Percentiles rank a stretch among this genome's conserved stretches.
These are phyloP conservation scores for Pseudorhombus dupliciocellatus DNA, from an alignment of 2,113 vertebrate species.

Conservation along the genomic window DNA sequence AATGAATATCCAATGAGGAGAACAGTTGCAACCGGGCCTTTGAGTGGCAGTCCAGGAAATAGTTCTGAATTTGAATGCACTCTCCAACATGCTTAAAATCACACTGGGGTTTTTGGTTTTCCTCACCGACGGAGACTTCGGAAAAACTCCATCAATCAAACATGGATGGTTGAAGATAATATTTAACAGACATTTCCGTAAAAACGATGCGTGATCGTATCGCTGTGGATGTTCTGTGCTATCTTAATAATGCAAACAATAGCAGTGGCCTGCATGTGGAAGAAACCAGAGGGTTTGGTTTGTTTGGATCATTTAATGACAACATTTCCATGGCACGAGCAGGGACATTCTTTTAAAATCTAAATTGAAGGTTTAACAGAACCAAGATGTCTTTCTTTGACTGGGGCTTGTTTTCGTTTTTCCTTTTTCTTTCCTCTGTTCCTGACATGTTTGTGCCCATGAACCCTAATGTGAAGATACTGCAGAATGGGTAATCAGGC, in stretches of 20 bases:
- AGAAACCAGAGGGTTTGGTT: constrained; percentile 1
- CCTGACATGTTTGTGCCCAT: not conserved
- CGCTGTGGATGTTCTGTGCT: constrained; percentile 11
- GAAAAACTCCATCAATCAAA: constrained; percentile 55
- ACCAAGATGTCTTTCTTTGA: not conserved
- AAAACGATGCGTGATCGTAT: constrained; percentile 15
- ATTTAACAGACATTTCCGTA: constrained; percentile 16
- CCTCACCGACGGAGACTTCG: constrained; percentile 28
- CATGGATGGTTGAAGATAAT: constrained; percentile 30
- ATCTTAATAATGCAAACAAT: constrained; percentile 28
- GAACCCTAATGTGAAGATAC: not conserved
- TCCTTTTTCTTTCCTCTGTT: not conserved
- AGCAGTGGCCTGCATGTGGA: constrained; percentile 27
- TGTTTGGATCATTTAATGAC: constrained; percentile 25
- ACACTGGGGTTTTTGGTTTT: constrained; percentile 60
- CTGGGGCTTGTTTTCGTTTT: not conserved
- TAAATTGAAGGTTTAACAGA: constrained; percentile 10
- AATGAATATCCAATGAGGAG: constrained; percentile 62
- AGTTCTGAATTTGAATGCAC: constrained; percentile 24
- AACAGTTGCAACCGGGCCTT: constrained; percentile 27
- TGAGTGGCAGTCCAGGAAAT: constrained; percentile 68
- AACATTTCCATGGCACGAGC: constrained; percentile 9
- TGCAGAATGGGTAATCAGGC: not conserved
- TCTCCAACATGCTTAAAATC: constrained; percentile 40
- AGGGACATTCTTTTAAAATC: constrained; percentile 5